Percentiles rank a stretch among this genome's conserved stretches.
Evolutionary conservation across 2,888 invertebrate species (phyloP).

Genomic region (Zelleria hepariella): DNA sequence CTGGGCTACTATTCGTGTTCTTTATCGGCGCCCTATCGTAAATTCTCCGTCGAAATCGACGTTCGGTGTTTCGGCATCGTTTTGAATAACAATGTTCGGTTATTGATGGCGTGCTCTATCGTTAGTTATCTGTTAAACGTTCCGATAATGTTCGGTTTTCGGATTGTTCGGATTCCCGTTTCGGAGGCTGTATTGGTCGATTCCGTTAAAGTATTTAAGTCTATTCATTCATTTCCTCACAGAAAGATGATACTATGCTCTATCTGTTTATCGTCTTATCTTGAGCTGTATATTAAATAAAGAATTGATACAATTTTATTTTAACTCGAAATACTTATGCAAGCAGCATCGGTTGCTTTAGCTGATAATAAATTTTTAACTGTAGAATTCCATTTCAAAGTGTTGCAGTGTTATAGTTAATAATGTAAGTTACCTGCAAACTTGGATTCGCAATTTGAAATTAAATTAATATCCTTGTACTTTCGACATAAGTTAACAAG

Average conservation of each 20-base stretch:
- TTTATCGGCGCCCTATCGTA: not conserved
- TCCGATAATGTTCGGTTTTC: not conserved
- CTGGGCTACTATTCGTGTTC: slow-evolving; percentile 7
- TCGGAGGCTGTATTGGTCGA: not conserved
- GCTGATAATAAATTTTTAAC: too few relatives aligned
- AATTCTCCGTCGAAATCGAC: not conserved
- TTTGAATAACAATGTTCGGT: slow-evolving; percentile 17
- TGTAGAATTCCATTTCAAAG: too few relatives aligned
- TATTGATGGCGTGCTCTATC: not conserved
- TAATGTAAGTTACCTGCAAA: too few relatives aligned
- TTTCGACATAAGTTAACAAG: not conserved
- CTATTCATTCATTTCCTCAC: not conserved
- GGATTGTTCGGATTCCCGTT: not conserved
- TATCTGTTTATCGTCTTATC: too few relatives aligned
- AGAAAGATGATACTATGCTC: too few relatives aligned
- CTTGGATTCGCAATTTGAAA: too few relatives aligned
- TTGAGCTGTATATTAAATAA: too few relatives aligned
- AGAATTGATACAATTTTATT: too few relatives aligned
- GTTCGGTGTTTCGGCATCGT: not conserved
- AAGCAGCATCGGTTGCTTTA: too few relatives aligned
- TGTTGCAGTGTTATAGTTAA: too few relatives aligned
- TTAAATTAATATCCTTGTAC: too few relatives aligned
- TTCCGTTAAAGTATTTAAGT: not conserved
- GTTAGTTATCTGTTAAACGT: not conserved
- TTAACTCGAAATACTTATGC: too few relatives aligned